These are phyloP conservation scores for Notodonta dromedarius DNA, from an alignment of 2,888 invertebrate species.

Conservation along the genomic window DNA sequence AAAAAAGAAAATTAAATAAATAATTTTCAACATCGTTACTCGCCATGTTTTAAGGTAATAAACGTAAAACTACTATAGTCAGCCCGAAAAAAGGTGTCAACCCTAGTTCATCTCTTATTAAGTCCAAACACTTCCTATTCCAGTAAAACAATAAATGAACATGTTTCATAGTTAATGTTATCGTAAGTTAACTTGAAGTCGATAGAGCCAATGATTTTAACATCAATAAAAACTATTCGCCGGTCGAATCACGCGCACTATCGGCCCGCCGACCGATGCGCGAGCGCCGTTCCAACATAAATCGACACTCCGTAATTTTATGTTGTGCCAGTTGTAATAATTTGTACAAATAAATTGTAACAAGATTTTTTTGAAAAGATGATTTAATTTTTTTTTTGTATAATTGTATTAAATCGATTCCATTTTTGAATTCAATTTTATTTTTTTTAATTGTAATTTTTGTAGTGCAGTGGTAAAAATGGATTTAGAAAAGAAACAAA, in stretches of 20 bases:
- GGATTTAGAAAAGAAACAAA: constrained; percentile 71
- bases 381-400: constrained; percentile 10
- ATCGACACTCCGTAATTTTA: not conserved
- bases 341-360: not conserved
- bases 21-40: no score
- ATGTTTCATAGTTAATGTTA: constrained; percentile 30
- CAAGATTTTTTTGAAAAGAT: not conserved
- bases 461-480: constrained; percentile 49
- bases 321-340: not conserved
- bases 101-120: no score
- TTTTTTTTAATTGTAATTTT: constrained; percentile 19
- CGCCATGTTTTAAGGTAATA: no score
- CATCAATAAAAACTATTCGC: constrained; percentile 69
- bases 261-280: constrained; percentile 51
- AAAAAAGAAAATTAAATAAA: no score
- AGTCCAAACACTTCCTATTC: not conserved
- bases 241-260: constrained; percentile 55
- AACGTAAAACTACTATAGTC: no score
- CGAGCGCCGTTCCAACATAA: constrained; percentile 46
- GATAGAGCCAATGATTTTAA: constrained; percentile 51
- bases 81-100: no score
- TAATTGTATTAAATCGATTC: constrained; percentile 12
- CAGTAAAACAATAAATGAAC: constrained; percentile 2
- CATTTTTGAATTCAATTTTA: constrained; percentile 11
- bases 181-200: constrained; percentile 31